Base-by-base conservation (phyloP, 1,140 invertebrate species). In the Trichonephila clavipes region DNA sequence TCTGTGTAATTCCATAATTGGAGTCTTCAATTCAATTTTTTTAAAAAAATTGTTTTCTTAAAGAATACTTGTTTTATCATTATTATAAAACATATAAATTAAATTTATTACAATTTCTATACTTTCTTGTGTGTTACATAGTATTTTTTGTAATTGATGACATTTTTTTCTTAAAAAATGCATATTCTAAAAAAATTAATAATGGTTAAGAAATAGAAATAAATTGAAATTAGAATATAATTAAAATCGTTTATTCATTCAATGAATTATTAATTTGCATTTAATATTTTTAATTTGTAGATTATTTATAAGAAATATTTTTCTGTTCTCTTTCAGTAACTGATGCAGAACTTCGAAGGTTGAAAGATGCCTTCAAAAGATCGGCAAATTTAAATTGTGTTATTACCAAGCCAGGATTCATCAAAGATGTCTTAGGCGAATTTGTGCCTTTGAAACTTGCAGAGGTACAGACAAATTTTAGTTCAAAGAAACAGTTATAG, bases 361-460 rank as follows among this genome's bases (percentile, higher is more conserved):
- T 98, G 66, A 97, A 97, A 95, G 98, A 98, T 96, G 98, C 98
- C 59, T 98, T 98, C 95, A 98, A 98, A 95, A 97, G 97, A 95
- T 97, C 97, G 94, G 97, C 97, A 40, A 97, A 97, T 89, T 96
- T 97, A 58, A 97, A 97, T 95, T 97, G 97, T 61, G 96, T 96
- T 92, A 97, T 98, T 95, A 97, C 97, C 90, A 97, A 97, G 94
- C 97, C 97, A 94, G 97, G 97, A 3, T 98, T 98, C 95, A 96
- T 97, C 51, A 97, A 97, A 95, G 97, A 98, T 96, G 98, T 98
- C 12, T 96, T 98, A 69, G 98, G 98, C 94, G 98, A 98, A 95
- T 97, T 97, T 82, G 97, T 98, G 18, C 98, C 98, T 59, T 95
- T 96, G 19, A 97, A 97, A 94, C 97, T 98, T 40, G 97, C 97